Conservation (phyloP, 1,140 invertebrate species). For the Pseudomyrmex concolor region DNA sequence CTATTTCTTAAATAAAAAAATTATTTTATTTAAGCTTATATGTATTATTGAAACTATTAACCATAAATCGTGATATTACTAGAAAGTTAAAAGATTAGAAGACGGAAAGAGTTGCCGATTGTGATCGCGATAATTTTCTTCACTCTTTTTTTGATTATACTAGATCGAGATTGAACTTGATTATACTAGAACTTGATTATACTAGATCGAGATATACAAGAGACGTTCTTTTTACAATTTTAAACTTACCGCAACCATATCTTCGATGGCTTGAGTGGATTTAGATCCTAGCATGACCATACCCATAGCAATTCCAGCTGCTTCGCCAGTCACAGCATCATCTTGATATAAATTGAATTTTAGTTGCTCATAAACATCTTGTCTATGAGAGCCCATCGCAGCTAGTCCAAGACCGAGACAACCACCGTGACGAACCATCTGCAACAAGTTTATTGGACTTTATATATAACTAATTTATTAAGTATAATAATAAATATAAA, state of each 20-base stretch:
- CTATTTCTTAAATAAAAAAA: no score
- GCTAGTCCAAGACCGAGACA: constrained; percentile 98
- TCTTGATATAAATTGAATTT: constrained; percentile 99
- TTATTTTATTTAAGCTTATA: no score
- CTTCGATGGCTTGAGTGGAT: constrained; percentile 94
- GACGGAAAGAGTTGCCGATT: no score
- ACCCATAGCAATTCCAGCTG: constrained; percentile 99
- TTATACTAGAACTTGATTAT: neutral
- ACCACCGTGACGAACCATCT: constrained; percentile 97
- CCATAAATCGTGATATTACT: no score
- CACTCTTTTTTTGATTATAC: neutral
- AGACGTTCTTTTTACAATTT: neutral
- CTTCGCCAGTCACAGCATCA: constrained; percentile 99
- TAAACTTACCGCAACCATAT: constrained; percentile 94
- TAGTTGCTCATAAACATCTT: constrained; percentile 97
- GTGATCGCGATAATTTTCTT: no score
- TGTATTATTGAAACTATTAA: no score
- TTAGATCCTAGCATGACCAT: constrained; percentile 99
- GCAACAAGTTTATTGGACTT: constrained; percentile 47
- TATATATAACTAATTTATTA: no score
- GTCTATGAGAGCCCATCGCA: constrained; percentile 97
- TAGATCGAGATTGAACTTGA: neutral
- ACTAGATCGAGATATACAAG: neutral
- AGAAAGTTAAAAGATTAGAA: no score
- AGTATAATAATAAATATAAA: neutral